Conservation (phyloP, 2,113 vertebrate species). For the Dicaeum eximium region DNA sequence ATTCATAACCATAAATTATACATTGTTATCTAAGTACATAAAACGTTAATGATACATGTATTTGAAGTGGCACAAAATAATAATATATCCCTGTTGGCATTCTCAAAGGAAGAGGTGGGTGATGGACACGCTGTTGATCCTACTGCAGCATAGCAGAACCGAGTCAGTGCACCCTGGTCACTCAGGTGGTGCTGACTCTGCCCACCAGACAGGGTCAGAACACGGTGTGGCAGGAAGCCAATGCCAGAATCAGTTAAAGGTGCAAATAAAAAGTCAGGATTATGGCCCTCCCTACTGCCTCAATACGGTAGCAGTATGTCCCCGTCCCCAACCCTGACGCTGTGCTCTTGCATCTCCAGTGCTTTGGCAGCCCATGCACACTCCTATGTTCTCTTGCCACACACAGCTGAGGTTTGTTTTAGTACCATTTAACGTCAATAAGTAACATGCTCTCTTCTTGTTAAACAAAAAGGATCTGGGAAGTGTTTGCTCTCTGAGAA, state of each 20-base stretch:
- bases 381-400: background rate
- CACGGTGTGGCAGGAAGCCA: background rate
- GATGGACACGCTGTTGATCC: background rate
- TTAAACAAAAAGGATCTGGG: constrained; percentile 56
- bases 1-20: constrained; percentile 84
- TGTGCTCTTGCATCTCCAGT: constrained; percentile 25
- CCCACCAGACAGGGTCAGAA: constrained; percentile 5
- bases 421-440: constrained; percentile 37
- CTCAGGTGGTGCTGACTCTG: background rate
- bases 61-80: constrained; percentile 69
- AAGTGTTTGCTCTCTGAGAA: constrained; percentile 58
- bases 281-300: background rate
- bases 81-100: constrained; percentile 51
- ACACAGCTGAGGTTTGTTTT: constrained; percentile 17
- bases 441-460: constrained; percentile 49
- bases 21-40: constrained; percentile 77
- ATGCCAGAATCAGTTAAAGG: constrained; percentile 32
- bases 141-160: constrained; percentile 1
- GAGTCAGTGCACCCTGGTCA: background rate
- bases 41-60: constrained; percentile 71
- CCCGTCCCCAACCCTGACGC: background rate
- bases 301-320: background rate
- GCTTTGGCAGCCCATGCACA: constrained; percentile 36
- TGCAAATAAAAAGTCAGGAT: constrained; percentile 44
- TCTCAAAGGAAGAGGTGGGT: constrained; percentile 32